phyloP scores from a whole-genome alignment of 2,888 invertebrate species.

The Zygogramma bicolorata region DNA sequence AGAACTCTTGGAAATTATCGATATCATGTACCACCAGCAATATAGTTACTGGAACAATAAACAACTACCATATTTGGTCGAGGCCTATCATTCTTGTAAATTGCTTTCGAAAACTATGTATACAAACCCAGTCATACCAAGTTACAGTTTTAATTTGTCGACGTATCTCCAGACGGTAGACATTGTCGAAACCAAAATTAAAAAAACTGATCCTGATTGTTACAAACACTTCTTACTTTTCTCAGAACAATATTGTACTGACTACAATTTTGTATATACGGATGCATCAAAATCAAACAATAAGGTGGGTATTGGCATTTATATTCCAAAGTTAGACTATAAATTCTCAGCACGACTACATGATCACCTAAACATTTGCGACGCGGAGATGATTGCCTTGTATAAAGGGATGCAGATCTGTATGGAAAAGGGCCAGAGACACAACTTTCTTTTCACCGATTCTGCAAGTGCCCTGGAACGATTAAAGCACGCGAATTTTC shows the following conservation, averaged over 20 bases:
- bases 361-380: conserved; percentile 14
- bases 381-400: conserved; percentile 26
- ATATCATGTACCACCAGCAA: background rate
- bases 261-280: background rate
- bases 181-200: background rate
- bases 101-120: background rate
- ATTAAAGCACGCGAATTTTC: background rate
- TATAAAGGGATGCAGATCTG: conserved; percentile 10
- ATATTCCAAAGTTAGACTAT: background rate
- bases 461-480: conserved; percentile 10
- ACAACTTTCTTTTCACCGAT: conserved; percentile 3
- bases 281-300: background rate
- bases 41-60: background rate
- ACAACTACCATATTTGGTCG: background rate
- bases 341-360: conserved; percentile 9
- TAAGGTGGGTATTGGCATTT: background rate
- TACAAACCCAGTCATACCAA: background rate
- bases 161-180: background rate
- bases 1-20: background rate
- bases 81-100: background rate
- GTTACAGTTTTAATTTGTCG: background rate
- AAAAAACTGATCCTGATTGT: too few species aligned
- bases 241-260: too few species aligned
- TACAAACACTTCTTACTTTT: too few species aligned
- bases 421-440: background rate